These are phyloP conservation scores for Tanypteryx hageni DNA, from an alignment of 2,888 invertebrate species.

Conservation along the genomic window DNA sequence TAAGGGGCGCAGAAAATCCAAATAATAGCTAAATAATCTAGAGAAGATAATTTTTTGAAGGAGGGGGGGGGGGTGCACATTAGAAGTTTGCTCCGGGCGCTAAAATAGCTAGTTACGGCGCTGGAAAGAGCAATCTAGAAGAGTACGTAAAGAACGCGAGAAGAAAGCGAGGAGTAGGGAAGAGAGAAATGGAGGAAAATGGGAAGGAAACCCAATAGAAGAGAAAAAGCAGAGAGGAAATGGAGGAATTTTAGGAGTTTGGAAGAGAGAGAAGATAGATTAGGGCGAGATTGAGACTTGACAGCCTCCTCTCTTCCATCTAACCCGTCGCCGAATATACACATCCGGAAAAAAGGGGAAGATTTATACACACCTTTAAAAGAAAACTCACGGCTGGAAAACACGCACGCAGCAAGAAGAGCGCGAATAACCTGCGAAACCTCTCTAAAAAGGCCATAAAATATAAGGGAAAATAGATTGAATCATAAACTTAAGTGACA, in stretches of 20 bases:
- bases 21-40: neutral
- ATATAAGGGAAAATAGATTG: neutral
- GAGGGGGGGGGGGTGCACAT: neutral
- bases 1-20: too few relatives aligned
- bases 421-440: neutral
- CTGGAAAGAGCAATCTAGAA: neutral
- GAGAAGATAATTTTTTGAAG: neutral
- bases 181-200: neutral
- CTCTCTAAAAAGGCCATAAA: slow-evolving; percentile 3
- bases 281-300: neutral
- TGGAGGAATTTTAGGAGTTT: neutral
- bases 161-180: neutral
- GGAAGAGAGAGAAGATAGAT: neutral
- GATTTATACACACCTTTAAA: neutral
- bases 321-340: neutral
- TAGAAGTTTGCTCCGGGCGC: neutral
- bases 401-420: neutral
- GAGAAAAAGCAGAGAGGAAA: too few relatives aligned
- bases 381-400: neutral
- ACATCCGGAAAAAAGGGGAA: neutral
- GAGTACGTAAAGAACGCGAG: neutral
- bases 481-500: neutral
- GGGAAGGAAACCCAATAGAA: neutral
- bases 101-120: too few relatives aligned
- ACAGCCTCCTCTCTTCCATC: neutral